Conservation (phyloP, 2,888 invertebrate species). For the Hydroisotoma schaefferi region DNA sequence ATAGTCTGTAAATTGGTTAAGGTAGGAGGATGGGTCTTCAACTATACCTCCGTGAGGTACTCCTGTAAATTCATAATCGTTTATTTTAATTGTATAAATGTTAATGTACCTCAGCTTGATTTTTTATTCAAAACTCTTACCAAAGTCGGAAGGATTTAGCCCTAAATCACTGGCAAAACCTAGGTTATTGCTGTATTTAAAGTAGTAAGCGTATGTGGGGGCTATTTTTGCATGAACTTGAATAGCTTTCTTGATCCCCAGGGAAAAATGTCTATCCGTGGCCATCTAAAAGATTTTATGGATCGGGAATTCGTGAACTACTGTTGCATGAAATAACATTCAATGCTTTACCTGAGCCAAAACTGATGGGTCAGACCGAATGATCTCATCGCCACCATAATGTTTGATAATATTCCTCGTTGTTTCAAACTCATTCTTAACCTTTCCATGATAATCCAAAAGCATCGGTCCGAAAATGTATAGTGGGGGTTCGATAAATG, state of each 20-base stretch:
- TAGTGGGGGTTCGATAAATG: conserved; percentile 21
- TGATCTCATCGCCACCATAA: conserved; percentile 28
- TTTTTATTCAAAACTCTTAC: conserved; percentile 2
- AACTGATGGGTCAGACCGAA: conserved; percentile 22
- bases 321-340: not conserved
- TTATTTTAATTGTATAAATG: not conserved
- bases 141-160: conserved; percentile 33
- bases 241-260: conserved; percentile 26
- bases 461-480: conserved; percentile 22
- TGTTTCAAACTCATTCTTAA: conserved; percentile 20
- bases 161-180: conserved; percentile 30
- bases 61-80: not conserved
- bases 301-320: not conserved
- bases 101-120: not conserved
- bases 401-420: conserved; percentile 24
- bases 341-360: conserved; percentile 21
- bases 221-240: conserved; percentile 30
- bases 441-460: conserved; percentile 32
- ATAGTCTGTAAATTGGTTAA: no score
- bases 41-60: conserved; percentile 6
- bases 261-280: conserved; percentile 30
- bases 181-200: conserved; percentile 25
- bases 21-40: not conserved
- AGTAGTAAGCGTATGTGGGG: conserved; percentile 30
- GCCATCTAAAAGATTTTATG: conserved; percentile 21